Percentiles rank a stretch among this genome's conserved stretches.
Evolutionary conservation across 2,888 invertebrate species (phyloP).

Genomic region (Adela reaumurella): DNA sequence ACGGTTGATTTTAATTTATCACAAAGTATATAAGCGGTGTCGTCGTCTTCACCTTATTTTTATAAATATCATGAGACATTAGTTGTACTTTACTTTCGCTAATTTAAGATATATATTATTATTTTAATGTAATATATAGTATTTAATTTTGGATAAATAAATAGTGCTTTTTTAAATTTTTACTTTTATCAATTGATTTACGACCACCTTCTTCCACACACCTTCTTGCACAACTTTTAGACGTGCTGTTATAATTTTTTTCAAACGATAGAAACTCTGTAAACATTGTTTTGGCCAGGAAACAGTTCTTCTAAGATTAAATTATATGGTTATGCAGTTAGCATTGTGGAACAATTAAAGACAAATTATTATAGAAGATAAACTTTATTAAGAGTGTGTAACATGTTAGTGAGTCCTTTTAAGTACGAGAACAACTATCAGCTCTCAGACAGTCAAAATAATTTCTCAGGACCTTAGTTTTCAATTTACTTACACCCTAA

Average conservation of each 20-base stretch:
- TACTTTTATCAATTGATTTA: slow-evolving; percentile 13
- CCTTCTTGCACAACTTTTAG: too few relatives aligned
- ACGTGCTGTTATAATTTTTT: too few relatives aligned
- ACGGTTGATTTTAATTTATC: neutral
- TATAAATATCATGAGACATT: slow-evolving; percentile 13
- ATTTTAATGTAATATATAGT: slow-evolving; percentile 53
- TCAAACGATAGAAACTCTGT: too few relatives aligned
- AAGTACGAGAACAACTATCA: too few relatives aligned
- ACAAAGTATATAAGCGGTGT: neutral
- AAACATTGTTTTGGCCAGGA: too few relatives aligned
- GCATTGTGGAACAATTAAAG: neutral
- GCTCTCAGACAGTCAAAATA: too few relatives aligned
- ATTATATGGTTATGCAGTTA: too few relatives aligned
- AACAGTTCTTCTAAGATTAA: too few relatives aligned
- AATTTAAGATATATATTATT: slow-evolving; percentile 38
- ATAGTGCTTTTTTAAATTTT: slow-evolving; percentile 43
- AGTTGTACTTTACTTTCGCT: slow-evolving; percentile 51
- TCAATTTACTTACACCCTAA: too few relatives aligned
- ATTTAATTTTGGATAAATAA: slow-evolving; percentile 58
- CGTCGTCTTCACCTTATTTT: neutral
- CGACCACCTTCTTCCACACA: too few relatives aligned
- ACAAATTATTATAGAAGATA: neutral
- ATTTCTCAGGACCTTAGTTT: too few relatives aligned
- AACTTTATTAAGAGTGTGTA: neutral
- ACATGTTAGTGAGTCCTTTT: neutral